These are phyloP conservation scores for Pseudomyrmex concolor DNA, from an alignment of 1,140 invertebrate genomes.

Conservation along the genomic window DNA sequence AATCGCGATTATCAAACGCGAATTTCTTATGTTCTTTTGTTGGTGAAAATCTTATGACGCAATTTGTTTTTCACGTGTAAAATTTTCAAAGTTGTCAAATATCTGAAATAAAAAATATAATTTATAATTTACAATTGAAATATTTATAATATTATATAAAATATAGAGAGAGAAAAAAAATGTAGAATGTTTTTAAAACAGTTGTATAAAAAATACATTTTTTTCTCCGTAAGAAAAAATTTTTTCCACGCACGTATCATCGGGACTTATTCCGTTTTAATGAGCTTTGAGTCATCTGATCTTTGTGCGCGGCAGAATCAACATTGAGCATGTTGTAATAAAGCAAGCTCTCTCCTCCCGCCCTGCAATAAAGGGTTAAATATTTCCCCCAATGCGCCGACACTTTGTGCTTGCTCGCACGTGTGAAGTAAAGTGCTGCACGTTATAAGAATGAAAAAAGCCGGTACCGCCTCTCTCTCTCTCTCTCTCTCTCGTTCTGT, in stretches of 20 bases:
- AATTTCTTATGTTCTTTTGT: too few relatives aligned
- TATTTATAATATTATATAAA: too few relatives aligned
- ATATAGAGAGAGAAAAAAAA: too few relatives aligned
- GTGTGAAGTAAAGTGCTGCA: conserved; percentile 22
- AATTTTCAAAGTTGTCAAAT: too few relatives aligned
- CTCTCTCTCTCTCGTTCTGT: too few relatives aligned
- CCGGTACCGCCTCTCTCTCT: not conserved
- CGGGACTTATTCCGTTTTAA: not conserved
- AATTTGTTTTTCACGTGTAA: too few relatives aligned
- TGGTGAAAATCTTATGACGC: too few relatives aligned
- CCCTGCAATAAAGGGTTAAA: conserved; percentile 12
- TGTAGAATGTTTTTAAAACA: too few relatives aligned
- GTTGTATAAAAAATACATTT: too few relatives aligned
- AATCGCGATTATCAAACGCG: not conserved
- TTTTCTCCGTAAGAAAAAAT: too few relatives aligned
- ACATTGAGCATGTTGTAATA: not conserved
- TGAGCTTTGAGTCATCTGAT: not conserved
- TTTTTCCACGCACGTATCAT: not conserved
- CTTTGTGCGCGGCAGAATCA: conserved; percentile 5
- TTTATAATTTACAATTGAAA: not conserved
- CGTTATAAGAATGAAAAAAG: not conserved
- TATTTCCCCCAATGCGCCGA: not conserved
- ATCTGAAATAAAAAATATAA: too few relatives aligned
- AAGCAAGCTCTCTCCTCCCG: not conserved
- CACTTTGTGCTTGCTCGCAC: conserved; percentile 32